phyloP scores from a whole-genome alignment of 1,140 invertebrate species.

The Archegozetes longisetosus region DNA sequence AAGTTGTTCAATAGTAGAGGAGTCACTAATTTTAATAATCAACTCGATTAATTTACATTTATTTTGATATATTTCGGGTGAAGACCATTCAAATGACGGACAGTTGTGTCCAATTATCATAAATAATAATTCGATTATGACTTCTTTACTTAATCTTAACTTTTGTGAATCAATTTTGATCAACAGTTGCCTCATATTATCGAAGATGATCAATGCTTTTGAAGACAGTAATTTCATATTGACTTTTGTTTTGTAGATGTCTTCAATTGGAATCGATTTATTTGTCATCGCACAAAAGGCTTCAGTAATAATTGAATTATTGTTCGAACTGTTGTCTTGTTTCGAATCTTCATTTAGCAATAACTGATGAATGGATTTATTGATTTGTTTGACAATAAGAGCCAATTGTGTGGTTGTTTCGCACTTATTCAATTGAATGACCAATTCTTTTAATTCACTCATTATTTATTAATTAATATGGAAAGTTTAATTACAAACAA shows the following conservation, averaged over 20 bases:
- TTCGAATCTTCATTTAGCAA: not conserved
- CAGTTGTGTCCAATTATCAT: not conserved
- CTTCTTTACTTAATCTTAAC: not conserved
- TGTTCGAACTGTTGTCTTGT: not conserved
- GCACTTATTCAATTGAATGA: too few relatives aligned
- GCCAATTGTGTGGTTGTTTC: not conserved
- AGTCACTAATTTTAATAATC: not conserved
- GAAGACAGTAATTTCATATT: not conserved
- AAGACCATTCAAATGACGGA: not conserved
- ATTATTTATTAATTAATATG: too few relatives aligned
- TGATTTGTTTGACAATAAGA: not conserved
- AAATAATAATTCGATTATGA: not conserved
- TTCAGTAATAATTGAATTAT: not conserved
- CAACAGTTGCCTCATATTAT: not conserved
- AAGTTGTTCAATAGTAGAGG: not conserved
- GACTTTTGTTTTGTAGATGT: not conserved
- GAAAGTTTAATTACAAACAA: too few relatives aligned
- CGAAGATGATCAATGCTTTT: not conserved
- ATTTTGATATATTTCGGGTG: not conserved
- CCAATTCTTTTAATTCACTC: too few relatives aligned
- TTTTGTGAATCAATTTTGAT: not conserved
- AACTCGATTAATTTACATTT: not conserved
- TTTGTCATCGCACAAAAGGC: not conserved
- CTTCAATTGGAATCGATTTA: not conserved
- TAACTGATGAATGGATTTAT: not conserved